Evolutionary conservation across 2,888 invertebrate species (phyloP).

Genomic region (Exocentrus adspersus): DNA sequence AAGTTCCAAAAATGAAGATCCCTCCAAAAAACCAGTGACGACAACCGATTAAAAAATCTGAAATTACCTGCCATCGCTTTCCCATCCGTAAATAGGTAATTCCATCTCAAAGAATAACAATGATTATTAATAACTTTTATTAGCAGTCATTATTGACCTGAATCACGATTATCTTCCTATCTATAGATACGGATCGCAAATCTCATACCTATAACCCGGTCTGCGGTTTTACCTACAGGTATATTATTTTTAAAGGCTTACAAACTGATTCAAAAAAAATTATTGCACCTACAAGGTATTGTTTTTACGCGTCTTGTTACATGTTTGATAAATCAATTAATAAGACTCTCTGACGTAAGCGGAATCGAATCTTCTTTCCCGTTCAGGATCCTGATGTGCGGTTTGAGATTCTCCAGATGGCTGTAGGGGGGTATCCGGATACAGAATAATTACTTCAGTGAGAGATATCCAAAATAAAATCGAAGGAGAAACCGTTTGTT

Average conservation of each 20-base stretch:
- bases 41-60: neutral
- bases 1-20: too few species aligned
- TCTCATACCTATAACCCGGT: too few species aligned
- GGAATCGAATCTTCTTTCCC: neutral
- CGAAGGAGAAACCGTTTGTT: too few species aligned
- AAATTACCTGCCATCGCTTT: neutral
- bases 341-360: neutral
- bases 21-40: neutral
- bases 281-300: neutral
- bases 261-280: too few species aligned
- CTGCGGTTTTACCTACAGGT: too few species aligned
- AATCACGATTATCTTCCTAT: neutral
- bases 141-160: neutral
- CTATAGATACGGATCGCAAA: neutral
- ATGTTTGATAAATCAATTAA: neutral
- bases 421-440: neutral
- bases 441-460: too few species aligned
- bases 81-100: neutral
- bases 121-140: neutral
- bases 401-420: conserved; percentile 4
- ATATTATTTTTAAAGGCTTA: too few species aligned
- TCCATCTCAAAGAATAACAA: neutral
- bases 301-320: too few species aligned
- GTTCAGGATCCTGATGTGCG: conserved; percentile 8
- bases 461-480: too few species aligned